A percentile compares a stretch with the other conserved stretches of the same genome.
Conservation (phyloP, 2,113 vertebrate species). For the Neomonachus schauinslandi region DNA sequence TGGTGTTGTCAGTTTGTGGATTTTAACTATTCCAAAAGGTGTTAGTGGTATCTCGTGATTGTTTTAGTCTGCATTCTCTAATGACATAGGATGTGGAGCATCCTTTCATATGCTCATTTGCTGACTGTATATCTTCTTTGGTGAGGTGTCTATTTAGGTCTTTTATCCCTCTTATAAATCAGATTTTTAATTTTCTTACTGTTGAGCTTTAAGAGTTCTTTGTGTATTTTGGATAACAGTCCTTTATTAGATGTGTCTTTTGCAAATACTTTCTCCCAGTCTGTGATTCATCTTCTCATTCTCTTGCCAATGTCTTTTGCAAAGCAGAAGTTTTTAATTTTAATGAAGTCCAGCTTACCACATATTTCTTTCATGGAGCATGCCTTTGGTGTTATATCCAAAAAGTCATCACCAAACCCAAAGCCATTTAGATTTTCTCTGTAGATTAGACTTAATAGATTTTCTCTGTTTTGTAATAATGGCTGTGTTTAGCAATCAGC, state of each 20-base stretch:
- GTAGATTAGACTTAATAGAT: neutral
- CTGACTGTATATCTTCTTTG: neutral
- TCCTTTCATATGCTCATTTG: neutral
- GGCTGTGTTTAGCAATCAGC: constrained; percentile 20
- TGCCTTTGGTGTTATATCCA: neutral
- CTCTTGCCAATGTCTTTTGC: neutral
- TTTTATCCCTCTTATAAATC: neutral
- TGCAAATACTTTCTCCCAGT: neutral
- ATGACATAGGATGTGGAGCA: neutral
- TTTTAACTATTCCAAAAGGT: neutral
- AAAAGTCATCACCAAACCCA: neutral
- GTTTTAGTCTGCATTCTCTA: neutral
- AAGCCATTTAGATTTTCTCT: neutral
- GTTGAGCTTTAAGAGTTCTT: neutral
- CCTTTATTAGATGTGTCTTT: neutral
- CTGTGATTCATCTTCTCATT: neutral
- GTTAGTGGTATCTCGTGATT: neutral
- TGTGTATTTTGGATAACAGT: neutral
- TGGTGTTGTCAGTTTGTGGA: neutral
- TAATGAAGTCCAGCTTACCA: neutral
- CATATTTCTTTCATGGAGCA: neutral
- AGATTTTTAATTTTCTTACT: neutral
- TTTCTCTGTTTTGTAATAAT: constrained; percentile 12
- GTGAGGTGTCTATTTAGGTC: neutral
- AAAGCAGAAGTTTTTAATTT: neutral